A percentile compares a stretch with the other conserved stretches of the same genome.
These are phyloP conservation scores for Aelia acuminata DNA, from an alignment of 2,888 invertebrate species.

Conservation along the genomic window DNA sequence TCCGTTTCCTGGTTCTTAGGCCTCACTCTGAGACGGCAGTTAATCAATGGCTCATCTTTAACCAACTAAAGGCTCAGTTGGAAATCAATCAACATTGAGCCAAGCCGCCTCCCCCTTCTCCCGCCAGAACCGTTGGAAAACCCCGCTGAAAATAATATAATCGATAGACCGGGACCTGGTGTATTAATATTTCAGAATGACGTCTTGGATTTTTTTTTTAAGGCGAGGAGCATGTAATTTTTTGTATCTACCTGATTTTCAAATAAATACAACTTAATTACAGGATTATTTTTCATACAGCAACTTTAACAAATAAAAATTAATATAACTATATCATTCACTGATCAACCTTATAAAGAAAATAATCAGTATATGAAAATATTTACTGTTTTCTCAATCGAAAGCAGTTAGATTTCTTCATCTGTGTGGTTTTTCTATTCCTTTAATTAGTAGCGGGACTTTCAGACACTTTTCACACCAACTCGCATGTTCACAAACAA, in stretches of 20 bases:
- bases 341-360: neutral
- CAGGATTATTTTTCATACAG: neutral
- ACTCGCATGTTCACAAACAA: neutral
- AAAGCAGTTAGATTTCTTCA: neutral
- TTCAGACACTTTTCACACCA: neutral
- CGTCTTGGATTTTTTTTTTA: neutral
- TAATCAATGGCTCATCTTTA: slow-evolving; percentile 36
- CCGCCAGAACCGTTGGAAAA: slow-evolving; percentile 7
- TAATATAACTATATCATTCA: too few species aligned
- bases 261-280: neutral
- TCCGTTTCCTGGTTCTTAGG: neutral
- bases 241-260: neutral
- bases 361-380: neutral
- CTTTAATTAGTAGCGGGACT: neutral
- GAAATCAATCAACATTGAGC: slow-evolving; percentile 36
- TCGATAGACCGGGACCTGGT: slow-evolving; percentile 29
- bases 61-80: slow-evolving; percentile 33
- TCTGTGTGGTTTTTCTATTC: neutral
- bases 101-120: neutral
- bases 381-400: neutral
- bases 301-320: neutral
- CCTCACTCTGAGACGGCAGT: neutral
- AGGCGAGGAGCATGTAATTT: neutral
- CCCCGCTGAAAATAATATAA: slow-evolving; percentile 48
- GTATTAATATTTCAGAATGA: slow-evolving; percentile 42